Conservation (phyloP, 2,888 invertebrate genomes). For the Augochlorella aurata region DNA sequence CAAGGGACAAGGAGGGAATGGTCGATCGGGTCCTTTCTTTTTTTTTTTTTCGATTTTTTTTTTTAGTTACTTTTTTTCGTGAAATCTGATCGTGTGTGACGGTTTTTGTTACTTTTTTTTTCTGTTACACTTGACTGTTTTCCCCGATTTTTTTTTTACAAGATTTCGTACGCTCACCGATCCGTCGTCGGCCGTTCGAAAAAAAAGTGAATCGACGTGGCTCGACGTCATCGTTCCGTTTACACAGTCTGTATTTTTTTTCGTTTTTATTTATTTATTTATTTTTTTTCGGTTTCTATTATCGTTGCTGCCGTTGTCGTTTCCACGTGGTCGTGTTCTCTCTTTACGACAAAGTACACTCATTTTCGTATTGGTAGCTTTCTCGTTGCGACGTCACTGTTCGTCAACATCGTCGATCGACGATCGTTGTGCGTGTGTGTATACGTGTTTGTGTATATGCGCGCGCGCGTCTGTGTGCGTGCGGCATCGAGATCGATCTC, state of each 20-base stretch:
- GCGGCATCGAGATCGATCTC: not conserved
- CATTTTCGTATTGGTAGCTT: not conserved
- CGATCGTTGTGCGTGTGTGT: not conserved
- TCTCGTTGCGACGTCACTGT: not conserved
- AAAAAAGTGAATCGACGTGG: constrained; percentile 31
- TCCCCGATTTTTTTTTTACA: constrained; percentile 30
- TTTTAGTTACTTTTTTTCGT: not conserved
- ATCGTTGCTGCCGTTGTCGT: not conserved
- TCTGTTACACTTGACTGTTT: not conserved
- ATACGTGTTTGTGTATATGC: not conserved
- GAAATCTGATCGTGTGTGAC: constrained; percentile 47
- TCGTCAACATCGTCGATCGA: not conserved
- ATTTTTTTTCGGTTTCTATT: not conserved
- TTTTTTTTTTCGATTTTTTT: not conserved
- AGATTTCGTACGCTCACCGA: constrained; percentile 58
- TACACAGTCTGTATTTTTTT: constrained; percentile 1
- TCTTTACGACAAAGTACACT: constrained; percentile 1
- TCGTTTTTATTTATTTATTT: not conserved
- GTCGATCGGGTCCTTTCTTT: constrained; percentile 56
- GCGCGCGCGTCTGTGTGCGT: not conserved
- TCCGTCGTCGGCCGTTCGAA: constrained; percentile 61
- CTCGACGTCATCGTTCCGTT: constrained; percentile 16
- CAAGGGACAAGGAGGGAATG: constrained; percentile 79
- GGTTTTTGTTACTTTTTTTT: constrained; percentile 14
- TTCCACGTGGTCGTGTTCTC: constrained; percentile 19